These are phyloP conservation scores for Rhopalosiphum nymphaeae DNA, from an alignment of 2,888 invertebrate species.

Conservation along the genomic window DNA sequence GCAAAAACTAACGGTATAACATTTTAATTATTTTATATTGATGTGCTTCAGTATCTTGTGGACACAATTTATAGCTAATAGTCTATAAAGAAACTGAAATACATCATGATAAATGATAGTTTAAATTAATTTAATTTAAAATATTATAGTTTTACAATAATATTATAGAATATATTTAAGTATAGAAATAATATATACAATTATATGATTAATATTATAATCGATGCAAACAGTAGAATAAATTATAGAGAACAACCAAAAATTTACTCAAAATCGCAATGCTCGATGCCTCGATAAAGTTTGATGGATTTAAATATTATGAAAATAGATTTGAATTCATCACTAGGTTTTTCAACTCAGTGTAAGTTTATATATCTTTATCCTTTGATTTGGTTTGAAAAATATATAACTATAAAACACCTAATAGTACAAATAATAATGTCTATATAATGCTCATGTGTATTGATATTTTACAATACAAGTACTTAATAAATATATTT, in stretches of 20 bases:
- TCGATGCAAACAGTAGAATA: background rate
- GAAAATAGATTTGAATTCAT: background rate
- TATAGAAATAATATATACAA: background rate
- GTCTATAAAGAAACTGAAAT: background rate
- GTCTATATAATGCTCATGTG: too few relatives aligned
- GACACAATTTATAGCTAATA: too few relatives aligned
- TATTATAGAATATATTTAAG: background rate
- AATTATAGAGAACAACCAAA: background rate
- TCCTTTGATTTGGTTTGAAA: background rate
- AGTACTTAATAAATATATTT: background rate
- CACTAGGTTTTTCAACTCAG: background rate
- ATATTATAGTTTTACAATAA: background rate
- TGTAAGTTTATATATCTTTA: background rate
- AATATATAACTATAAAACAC: background rate
- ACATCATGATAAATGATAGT: background rate
- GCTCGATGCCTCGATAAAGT: background rate
- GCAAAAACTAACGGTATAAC: too few relatives aligned
- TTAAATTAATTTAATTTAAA: background rate
- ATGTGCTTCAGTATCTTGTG: too few relatives aligned
- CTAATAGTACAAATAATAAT: too few relatives aligned
- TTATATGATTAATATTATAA: background rate
- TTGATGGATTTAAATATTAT: background rate
- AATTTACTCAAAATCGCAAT: background rate
- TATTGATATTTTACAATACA: background rate
- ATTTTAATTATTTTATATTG: too few relatives aligned